Evolutionary conservation across 2,113 vertebrate genomes (phyloP).

Genomic region (Perca flavescens): DNA sequence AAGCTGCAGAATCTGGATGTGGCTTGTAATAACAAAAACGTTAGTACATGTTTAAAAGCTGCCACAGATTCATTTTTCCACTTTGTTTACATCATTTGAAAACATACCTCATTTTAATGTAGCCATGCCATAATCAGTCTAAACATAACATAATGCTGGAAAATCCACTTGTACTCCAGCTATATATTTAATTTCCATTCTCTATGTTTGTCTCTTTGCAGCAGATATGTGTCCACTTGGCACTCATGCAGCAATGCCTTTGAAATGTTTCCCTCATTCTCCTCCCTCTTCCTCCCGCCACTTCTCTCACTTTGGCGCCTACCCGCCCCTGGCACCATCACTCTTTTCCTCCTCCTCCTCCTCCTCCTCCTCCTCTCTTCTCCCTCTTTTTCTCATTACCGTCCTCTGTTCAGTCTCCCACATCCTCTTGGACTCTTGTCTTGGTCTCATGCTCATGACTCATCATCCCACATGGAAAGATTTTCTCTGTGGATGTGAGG

Average conservation of each 20-base stretch:
- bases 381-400: conserved; percentile 61
- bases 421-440: conserved; percentile 66
- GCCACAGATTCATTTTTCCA: neutral
- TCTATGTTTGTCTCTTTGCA: neutral
- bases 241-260: neutral
- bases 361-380: conserved; percentile 10
- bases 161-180: neutral
- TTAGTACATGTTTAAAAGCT: neutral
- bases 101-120: neutral
- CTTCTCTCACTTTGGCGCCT: conserved; percentile 7
- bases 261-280: neutral
- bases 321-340: neutral
- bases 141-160: neutral
- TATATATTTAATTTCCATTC: neutral
- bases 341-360: neutral
- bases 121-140: neutral
- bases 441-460: conserved; percentile 76
- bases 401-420: conserved; percentile 56
- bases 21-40: neutral
- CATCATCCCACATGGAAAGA: conserved; percentile 83
- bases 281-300: conserved; percentile 12
- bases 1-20: neutral
- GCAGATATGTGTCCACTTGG: conserved; percentile 27
- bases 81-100: neutral
- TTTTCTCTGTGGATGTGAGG: conserved; percentile 68